These are phyloP conservation scores for Lophura nycthemera DNA, from an alignment of 2,113 vertebrate species.

Conservation along the genomic window DNA sequence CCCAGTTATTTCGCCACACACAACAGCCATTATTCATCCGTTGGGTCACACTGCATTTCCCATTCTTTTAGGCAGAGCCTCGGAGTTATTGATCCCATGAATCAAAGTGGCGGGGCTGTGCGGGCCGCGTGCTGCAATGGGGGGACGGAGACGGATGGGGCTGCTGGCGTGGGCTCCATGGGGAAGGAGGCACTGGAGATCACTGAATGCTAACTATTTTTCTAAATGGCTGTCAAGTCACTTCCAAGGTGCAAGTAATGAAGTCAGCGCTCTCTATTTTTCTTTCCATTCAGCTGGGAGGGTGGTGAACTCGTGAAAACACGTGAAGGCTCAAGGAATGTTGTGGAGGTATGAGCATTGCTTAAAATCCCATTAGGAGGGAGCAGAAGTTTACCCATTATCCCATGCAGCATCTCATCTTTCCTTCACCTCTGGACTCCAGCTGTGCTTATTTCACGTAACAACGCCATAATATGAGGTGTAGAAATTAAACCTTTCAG, in stretches of 20 bases:
- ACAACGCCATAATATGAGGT: not conserved
- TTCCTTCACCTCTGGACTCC: not conserved
- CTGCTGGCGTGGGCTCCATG: not conserved
- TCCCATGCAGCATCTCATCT: not conserved
- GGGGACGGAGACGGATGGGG: not conserved
- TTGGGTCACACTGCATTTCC: not conserved
- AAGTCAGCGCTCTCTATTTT: not conserved
- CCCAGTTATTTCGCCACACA: not conserved
- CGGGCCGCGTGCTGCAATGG: fast-evolving
- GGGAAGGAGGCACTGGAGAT: not conserved
- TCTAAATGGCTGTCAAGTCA: conserved; percentile 22
- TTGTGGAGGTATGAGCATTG: not conserved
- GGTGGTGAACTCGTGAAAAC: fast-evolving
- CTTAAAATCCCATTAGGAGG: not conserved
- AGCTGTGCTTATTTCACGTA: not conserved
- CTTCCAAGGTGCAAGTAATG: not conserved
- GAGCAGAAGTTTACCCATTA: not conserved
- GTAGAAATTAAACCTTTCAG: not conserved
- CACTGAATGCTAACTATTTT: not conserved
- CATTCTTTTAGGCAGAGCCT: not conserved
- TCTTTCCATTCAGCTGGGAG: not conserved
- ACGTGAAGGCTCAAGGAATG: not conserved
- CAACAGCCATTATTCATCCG: not conserved
- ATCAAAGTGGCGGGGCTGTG: fast-evolving
- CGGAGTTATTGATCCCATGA: not conserved